Conservation (phyloP, 2,888 invertebrate genomes). For the Brachyptera risi region DNA sequence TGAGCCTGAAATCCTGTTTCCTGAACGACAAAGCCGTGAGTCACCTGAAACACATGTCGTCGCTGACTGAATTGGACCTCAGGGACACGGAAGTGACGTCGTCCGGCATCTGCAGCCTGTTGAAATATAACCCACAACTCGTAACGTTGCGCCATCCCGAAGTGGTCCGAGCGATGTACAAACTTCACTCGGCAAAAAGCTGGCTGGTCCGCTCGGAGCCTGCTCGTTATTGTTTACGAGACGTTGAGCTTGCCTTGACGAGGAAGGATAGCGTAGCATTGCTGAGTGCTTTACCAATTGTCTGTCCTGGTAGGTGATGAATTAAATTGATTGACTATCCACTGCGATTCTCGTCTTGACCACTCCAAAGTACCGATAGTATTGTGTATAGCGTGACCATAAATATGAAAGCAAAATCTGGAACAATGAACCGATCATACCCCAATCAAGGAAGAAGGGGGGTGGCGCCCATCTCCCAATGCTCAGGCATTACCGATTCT, state of each 20-base stretch:
- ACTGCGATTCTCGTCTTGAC: too few relatives aligned
- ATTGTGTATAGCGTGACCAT: too few relatives aligned
- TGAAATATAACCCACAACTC: slow-evolving; percentile 33
- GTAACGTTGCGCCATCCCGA: slow-evolving; percentile 32
- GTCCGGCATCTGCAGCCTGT: slow-evolving; percentile 29
- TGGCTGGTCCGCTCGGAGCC: slow-evolving; percentile 19
- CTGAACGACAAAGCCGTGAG: slow-evolving; percentile 33
- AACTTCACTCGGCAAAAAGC: slow-evolving; percentile 25
- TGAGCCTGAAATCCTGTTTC: slow-evolving; percentile 32
- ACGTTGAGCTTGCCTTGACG: slow-evolving; percentile 31
- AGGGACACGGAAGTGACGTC: slow-evolving; percentile 34
- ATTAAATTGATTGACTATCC: too few relatives aligned
- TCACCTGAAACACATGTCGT: slow-evolving; percentile 31
- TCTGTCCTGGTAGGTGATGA: slow-evolving; percentile 29
- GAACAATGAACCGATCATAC: too few relatives aligned
- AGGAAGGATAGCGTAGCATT: slow-evolving; percentile 28
- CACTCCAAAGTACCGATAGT: too few relatives aligned
- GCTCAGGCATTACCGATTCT: too few relatives aligned
- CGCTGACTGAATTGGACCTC: slow-evolving; percentile 32
- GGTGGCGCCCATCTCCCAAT: too few relatives aligned
- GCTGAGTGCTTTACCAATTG: slow-evolving; percentile 27
- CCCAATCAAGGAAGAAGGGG: too few relatives aligned
- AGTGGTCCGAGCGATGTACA: slow-evolving; percentile 32
- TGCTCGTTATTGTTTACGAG: slow-evolving; percentile 25
- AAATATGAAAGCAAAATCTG: too few relatives aligned